These are phyloP conservation scores for Montipora efflorescens DNA, from an alignment of 64 coral and sea anemone species.

Conservation along the genomic window DNA sequence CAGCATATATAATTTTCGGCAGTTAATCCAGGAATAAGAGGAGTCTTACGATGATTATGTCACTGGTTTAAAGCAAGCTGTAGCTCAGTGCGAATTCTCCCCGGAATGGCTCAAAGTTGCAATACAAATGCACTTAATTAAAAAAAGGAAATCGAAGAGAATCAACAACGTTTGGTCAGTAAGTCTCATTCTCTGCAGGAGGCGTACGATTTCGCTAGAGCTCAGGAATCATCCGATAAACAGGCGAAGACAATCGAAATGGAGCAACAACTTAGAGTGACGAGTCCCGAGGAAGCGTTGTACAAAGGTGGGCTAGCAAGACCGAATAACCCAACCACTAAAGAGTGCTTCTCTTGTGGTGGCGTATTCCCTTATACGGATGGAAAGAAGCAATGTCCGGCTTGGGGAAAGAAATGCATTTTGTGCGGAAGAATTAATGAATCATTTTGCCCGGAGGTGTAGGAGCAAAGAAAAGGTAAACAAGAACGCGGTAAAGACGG, in stretches of 20 bases:
- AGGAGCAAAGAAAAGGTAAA: too few relatives aligned
- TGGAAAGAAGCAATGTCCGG: too few relatives aligned
- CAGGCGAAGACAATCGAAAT: constrained; percentile 5
- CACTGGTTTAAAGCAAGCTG: neutral
- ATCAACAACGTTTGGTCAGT: neutral
- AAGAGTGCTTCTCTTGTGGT: too few relatives aligned
- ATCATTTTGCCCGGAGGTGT: too few relatives aligned
- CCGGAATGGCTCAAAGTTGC: neutral
- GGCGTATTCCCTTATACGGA: too few relatives aligned
- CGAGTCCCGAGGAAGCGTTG: too few relatives aligned
- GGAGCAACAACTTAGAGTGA: neutral
- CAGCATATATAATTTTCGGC: constrained; percentile 28
- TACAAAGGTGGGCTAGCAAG: too few relatives aligned
- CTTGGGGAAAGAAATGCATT: too few relatives aligned
- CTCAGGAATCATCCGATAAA: constrained; percentile 11
- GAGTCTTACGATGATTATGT: neutral
- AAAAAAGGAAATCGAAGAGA: constrained; percentile 23
- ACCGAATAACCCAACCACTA: too few relatives aligned
- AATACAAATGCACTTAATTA: constrained; percentile 18
- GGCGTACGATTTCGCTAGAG: constrained; percentile 1
- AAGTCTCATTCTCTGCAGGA: neutral
- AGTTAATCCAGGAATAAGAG: neutral
- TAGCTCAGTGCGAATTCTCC: neutral
- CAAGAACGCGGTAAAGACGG: too few relatives aligned
- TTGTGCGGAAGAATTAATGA: too few relatives aligned